Evolutionary conservation across 1,140 invertebrate species (phyloP).

Genomic region (Anastatus disparis): DNA sequence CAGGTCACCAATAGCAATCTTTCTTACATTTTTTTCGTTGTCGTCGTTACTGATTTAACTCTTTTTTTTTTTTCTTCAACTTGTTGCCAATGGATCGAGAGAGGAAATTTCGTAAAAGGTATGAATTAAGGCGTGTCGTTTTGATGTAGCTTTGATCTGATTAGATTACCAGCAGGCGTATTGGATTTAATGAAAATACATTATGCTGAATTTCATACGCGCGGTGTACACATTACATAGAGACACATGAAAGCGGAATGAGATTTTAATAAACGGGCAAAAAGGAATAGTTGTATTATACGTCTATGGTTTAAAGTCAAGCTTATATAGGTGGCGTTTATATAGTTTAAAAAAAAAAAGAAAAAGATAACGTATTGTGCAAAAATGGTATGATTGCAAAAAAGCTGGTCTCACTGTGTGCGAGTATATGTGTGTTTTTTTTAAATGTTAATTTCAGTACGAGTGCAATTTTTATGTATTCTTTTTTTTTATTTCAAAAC

Average conservation of each 20-base stretch:
- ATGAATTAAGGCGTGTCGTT: constrained; percentile 12
- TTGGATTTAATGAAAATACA: constrained; percentile 32
- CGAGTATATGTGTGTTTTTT: too few species aligned
- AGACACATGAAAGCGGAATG: too few species aligned
- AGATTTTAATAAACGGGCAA: constrained; percentile 30
- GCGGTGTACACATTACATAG: too few species aligned
- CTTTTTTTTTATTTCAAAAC: too few species aligned
- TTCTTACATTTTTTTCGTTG: too few species aligned
- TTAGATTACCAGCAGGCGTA: constrained; percentile 20
- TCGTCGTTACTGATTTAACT: too few species aligned
- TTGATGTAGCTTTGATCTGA: constrained; percentile 26
- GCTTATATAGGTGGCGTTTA: constrained; percentile 12
- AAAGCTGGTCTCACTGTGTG: too few species aligned
- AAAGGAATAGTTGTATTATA: neutral
- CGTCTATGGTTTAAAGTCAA: too few species aligned
- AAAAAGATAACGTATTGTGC: constrained; percentile 24
- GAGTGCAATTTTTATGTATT: too few species aligned
- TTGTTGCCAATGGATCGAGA: too few species aligned
- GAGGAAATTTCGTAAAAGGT: constrained; percentile 31
- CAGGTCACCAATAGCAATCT: too few species aligned
- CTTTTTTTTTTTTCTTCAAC: too few species aligned
- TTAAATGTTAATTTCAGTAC: neutral
- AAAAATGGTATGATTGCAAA: constrained; percentile 26
- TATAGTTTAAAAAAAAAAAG: constrained; percentile 13
- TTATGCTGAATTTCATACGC: constrained; percentile 11